phyloP scores from a whole-genome alignment of 2,113 vertebrate species.

The Cyprinodon tularosa region DNA sequence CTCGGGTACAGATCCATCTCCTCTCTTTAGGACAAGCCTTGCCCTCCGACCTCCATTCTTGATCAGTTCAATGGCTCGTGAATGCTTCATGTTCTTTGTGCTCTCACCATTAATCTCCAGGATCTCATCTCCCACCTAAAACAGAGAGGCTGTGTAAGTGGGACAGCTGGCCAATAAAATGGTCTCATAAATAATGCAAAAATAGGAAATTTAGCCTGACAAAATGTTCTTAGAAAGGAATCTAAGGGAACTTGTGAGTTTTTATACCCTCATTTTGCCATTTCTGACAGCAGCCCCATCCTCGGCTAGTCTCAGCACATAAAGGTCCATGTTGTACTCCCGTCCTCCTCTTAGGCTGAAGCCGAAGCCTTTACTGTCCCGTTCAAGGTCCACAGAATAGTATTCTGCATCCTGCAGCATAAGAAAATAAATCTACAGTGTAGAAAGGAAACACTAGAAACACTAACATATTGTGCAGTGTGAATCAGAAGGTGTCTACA shows the following conservation, averaged over 20 bases:
- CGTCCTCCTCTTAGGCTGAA: constrained; percentile 96
- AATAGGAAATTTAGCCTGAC: neutral
- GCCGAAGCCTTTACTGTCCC: constrained; percentile 96
- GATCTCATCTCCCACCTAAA: constrained; percentile 96
- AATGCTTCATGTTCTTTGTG: constrained; percentile 99
- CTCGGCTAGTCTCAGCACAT: constrained; percentile 94
- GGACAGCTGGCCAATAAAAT: neutral
- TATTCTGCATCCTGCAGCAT: constrained; percentile 90
- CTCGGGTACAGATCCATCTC: constrained; percentile 98
- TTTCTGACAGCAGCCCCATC: constrained; percentile 94
- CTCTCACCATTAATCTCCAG: constrained; percentile 98
- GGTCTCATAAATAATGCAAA: neutral
- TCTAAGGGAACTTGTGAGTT: neutral
- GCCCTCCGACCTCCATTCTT: constrained; percentile 96
- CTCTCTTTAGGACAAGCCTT: constrained; percentile 94
- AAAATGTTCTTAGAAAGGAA: constrained; percentile 2
- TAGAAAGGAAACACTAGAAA: constrained; percentile 62
- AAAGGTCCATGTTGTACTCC: constrained; percentile 98
- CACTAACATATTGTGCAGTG: constrained; percentile 22
- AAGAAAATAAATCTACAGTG: constrained; percentile 45
- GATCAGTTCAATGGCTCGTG: constrained; percentile 98
- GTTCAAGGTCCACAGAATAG: constrained; percentile 96
- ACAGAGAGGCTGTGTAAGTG: constrained; percentile 6
- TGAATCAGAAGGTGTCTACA: constrained; percentile 35
- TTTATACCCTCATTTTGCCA: constrained; percentile 95